Evolutionary conservation across 2,797 vertebrate genomes (phyloP).

Genomic region (Helarctos malayanus): DNA sequence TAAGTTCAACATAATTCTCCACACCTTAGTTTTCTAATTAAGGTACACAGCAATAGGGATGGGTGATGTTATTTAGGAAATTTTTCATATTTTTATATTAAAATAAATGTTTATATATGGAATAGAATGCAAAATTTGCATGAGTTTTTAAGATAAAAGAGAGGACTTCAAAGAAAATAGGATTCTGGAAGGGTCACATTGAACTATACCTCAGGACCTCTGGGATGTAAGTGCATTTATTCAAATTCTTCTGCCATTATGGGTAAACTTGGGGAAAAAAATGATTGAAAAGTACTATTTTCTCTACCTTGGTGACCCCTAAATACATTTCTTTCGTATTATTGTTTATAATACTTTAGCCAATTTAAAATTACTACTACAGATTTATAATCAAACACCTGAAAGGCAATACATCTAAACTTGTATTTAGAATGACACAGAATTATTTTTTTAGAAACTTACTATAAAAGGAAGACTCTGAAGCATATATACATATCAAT

Average conservation of each 20-base stretch:
- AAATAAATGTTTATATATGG: background rate
- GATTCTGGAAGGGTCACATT: background rate
- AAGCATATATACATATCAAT: background rate
- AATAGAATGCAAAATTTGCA: constrained; percentile 11
- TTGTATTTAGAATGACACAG: background rate
- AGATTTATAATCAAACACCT: constrained; percentile 56
- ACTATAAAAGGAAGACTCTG: background rate
- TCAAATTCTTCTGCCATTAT: background rate
- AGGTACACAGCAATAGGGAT: background rate
- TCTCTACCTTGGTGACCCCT: background rate
- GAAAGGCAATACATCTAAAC: background rate
- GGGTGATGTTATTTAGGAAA: background rate
- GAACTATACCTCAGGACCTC: background rate
- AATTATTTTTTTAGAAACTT: constrained; percentile 30
- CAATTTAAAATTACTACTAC: constrained; percentile 45
- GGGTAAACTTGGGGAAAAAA: background rate
- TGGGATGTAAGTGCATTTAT: background rate
- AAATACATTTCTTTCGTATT: background rate
- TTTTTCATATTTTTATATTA: background rate
- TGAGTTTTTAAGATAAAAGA: constrained; percentile 55
- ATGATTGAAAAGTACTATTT: background rate
- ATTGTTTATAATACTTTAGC: constrained; percentile 20
- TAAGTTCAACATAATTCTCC: background rate
- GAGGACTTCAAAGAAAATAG: background rate
- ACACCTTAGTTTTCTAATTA: constrained; percentile 38